phyloP scores from a whole-genome alignment of 2,113 vertebrate genomes.

The Pluvianellus socialis region DNA sequence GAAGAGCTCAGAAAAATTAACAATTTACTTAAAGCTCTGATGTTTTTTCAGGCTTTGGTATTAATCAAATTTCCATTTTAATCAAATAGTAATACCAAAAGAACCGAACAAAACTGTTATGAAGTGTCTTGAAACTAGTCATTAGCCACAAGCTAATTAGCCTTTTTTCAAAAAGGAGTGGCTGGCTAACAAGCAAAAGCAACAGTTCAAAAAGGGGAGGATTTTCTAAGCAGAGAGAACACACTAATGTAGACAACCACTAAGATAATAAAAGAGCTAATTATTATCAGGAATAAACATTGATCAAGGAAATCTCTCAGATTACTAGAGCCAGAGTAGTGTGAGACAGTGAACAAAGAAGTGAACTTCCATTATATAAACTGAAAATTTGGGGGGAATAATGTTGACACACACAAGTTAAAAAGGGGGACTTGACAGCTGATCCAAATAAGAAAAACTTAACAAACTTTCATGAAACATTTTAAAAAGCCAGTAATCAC shows the following conservation, averaged over 20 bases:
- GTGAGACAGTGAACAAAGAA: neutral
- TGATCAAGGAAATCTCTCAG: neutral
- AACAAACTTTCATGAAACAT: neutral
- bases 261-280: neutral
- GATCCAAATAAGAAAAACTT: neutral
- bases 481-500: neutral
- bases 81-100: neutral
- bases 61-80: neutral
- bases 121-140: neutral
- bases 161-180: neutral
- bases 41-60: neutral
- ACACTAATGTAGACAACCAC: neutral
- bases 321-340: neutral
- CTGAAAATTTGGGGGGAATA: neutral
- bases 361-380: neutral
- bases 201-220: neutral
- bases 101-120: neutral
- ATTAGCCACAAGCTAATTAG: neutral
- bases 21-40: neutral
- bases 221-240: neutral
- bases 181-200: neutral
- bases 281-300: neutral
- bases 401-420: neutral
- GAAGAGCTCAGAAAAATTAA: neutral
- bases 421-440: neutral